Conservation (phyloP, 2,888 invertebrate genomes). For the Tethea ocularis region DNA sequence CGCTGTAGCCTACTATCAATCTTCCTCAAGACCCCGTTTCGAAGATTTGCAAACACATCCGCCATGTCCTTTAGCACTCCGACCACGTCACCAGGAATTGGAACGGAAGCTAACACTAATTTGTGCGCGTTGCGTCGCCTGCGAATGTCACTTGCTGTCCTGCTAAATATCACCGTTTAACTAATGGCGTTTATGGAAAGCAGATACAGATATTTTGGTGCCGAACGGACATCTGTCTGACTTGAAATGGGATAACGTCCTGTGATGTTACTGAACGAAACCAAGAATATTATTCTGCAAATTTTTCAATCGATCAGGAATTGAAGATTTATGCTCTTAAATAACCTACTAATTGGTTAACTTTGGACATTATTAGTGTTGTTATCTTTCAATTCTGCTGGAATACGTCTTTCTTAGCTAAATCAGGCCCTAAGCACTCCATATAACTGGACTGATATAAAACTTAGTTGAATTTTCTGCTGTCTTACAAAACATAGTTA, state of each 20-base stretch:
- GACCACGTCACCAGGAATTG: conserved; percentile 7
- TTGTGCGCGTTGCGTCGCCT: conserved; percentile 4
- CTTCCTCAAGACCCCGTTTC: conserved; percentile 2
- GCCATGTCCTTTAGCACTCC: conserved; percentile 7
- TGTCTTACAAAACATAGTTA: no score
- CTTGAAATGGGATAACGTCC: neutral
- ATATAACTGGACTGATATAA: no score
- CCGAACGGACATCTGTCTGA: neutral
- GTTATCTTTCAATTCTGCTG: no score
- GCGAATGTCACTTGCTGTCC: neutral
- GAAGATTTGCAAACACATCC: conserved; percentile 7
- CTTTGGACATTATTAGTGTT: no score
- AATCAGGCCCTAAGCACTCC: no score
- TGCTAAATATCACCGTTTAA: neutral
- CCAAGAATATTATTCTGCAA: neutral
- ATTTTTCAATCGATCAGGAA: no score
- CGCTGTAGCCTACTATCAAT: neutral
- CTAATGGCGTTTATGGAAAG: neutral
- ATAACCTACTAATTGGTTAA: no score
- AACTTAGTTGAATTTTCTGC: no score
- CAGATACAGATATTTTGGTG: conserved; percentile 2
- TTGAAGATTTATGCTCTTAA: no score
- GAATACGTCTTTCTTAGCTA: no score
- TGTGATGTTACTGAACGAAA: neutral
- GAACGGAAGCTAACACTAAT: conserved; percentile 10